Percentiles rank a stretch among this genome's conserved stretches.
phyloP scores from a whole-genome alignment of 2,113 vertebrate genomes.

The Chlamydotis undulata region DNA sequence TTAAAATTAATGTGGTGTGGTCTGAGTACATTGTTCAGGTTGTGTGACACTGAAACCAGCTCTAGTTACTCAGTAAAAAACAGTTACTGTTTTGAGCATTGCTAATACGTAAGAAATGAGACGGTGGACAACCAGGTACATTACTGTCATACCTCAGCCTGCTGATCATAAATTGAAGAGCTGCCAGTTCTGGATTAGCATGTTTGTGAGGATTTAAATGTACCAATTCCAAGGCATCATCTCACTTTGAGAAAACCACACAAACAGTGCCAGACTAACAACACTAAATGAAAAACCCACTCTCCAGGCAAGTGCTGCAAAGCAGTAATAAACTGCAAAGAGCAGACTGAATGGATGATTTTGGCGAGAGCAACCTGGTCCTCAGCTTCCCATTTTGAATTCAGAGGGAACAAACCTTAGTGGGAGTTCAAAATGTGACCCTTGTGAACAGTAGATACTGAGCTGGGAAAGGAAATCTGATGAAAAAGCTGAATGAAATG shows the following conservation, averaged over 20 bases:
- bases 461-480: slow-evolving; percentile 53
- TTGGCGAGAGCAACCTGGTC: background rate
- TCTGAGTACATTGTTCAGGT: background rate
- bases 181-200: background rate
- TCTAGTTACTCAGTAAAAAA: background rate
- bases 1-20: background rate
- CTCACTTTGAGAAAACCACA: background rate
- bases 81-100: background rate
- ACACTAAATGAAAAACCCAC: background rate
- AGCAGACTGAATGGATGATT: background rate
- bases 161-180: background rate
- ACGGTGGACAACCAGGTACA: background rate
- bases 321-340: slow-evolving; percentile 18
- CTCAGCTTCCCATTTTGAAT: slow-evolving; percentile 15
- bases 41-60: background rate
- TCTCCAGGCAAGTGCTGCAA: background rate
- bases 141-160: background rate
- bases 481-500: slow-evolving; percentile 73
- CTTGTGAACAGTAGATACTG: slow-evolving; percentile 47
- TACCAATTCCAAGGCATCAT: background rate
- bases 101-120: background rate
- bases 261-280: background rate
- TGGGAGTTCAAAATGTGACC: slow-evolving; percentile 41
- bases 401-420: background rate
- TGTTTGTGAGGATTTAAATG: background rate